phyloP scores from a whole-genome alignment of 2,113 vertebrate genomes.

The Echinops telfairi region DNA sequence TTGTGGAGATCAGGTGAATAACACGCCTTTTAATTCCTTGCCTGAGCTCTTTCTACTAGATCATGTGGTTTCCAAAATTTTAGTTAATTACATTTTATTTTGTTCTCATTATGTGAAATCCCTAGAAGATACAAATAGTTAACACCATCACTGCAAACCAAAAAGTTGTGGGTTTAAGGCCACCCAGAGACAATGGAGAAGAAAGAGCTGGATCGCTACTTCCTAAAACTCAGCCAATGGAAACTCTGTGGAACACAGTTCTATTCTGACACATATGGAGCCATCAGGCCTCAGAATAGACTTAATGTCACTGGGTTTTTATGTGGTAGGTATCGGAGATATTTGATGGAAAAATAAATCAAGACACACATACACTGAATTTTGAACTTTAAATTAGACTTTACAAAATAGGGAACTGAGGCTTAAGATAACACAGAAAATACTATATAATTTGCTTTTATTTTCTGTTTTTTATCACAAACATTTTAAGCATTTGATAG shows the following conservation, averaged over 20 bases:
- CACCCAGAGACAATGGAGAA: background rate
- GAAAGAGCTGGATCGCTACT: background rate
- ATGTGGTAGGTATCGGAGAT: background rate
- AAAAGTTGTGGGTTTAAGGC: background rate
- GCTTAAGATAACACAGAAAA: background rate
- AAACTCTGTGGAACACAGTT: background rate
- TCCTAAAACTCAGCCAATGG: background rate
- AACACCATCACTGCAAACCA: background rate
- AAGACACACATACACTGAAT: background rate
- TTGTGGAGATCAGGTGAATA: background rate
- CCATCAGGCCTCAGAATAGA: background rate
- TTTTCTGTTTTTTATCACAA: background rate
- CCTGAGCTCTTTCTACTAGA: background rate
- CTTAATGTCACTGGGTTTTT: background rate
- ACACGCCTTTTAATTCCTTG: background rate
- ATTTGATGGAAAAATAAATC: background rate
- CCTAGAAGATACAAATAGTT: background rate
- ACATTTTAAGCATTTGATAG: background rate
- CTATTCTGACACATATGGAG: background rate
- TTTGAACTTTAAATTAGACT: background rate
- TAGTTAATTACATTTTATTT: background rate
- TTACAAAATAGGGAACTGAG: conserved; percentile 44
- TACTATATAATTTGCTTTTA: background rate
- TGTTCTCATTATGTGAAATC: background rate
- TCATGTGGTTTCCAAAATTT: background rate